A percentile compares a stretch with the other conserved stretches of the same genome.
Evolutionary conservation across 1,140 invertebrate species (phyloP).

Genomic region (Nasonia vitripennis): DNA sequence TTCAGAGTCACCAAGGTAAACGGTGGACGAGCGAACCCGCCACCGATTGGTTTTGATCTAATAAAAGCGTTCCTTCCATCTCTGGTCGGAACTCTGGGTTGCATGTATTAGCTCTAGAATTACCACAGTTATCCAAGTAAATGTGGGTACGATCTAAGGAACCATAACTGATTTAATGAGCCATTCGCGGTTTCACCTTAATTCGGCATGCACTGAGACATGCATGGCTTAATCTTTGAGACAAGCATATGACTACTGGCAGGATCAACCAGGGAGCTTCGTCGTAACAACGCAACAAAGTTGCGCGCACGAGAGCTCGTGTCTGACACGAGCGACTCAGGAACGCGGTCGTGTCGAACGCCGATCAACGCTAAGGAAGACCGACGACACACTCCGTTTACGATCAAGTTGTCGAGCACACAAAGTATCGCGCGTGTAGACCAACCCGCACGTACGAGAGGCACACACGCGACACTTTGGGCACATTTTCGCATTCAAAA

Average conservation of each 20-base stretch:
- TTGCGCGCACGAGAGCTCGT: too few relatives aligned
- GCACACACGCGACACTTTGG: too few relatives aligned
- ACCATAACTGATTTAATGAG: conserved; percentile 85
- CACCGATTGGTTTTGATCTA: conserved; percentile 81
- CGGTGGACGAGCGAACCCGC: background rate
- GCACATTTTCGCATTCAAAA: too few relatives aligned
- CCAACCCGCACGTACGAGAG: too few relatives aligned
- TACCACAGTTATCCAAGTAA: conserved; percentile 92
- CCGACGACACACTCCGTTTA: too few relatives aligned
- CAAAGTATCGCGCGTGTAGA: too few relatives aligned
- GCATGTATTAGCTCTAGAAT: conserved; percentile 90
- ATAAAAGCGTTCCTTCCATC: conserved; percentile 84
- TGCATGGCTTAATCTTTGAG: conserved; percentile 89
- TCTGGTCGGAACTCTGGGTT: conserved; percentile 79
- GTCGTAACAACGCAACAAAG: background rate
- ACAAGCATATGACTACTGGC: conserved; percentile 86
- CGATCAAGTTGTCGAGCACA: too few relatives aligned
- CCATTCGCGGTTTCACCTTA: conserved; percentile 86
- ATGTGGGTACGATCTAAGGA: conserved; percentile 74
- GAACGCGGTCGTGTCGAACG: too few relatives aligned
- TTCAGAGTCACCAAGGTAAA: too few relatives aligned
- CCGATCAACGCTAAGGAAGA: too few relatives aligned
- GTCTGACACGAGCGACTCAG: too few relatives aligned
- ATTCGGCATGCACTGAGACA: conserved; percentile 83
- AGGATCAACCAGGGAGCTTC: conserved; percentile 79